These are phyloP conservation scores for Hippocampus kuda DNA, from an alignment of 2,797 vertebrate species.

Conservation along the genomic window DNA sequence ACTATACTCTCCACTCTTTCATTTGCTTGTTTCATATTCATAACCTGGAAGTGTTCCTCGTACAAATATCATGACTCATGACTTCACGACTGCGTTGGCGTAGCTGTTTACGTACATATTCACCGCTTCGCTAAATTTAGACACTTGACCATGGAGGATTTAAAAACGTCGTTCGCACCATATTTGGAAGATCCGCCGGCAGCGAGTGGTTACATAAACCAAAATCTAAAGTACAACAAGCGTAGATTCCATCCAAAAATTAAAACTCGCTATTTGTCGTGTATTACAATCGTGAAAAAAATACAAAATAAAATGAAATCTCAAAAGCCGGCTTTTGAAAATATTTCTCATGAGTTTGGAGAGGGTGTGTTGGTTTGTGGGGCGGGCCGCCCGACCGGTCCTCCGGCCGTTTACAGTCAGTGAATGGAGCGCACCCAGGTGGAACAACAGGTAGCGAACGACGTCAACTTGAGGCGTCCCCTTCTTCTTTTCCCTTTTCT, in stretches of 20 bases:
- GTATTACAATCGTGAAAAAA: too few relatives aligned
- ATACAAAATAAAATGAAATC: neutral
- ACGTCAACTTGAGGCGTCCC: neutral
- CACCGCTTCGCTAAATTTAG: neutral
- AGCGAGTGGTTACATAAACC: neutral
- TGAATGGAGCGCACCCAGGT: constrained; percentile 40
- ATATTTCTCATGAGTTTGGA: neutral
- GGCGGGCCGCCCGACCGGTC: constrained; percentile 4
- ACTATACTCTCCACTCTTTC: neutral
- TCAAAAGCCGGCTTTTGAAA: neutral
- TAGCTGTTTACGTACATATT: neutral
- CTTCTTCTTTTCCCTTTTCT: neutral
- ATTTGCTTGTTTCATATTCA: neutral
- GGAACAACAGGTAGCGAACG: constrained; percentile 52
- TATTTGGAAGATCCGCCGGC: constrained; percentile 2
- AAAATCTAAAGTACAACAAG: neutral
- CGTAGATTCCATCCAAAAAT: neutral
- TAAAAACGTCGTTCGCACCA: neutral
- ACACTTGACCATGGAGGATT: neutral
- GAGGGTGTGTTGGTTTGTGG: neutral
- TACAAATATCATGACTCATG: neutral
- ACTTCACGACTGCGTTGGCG: neutral
- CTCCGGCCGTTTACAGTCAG: neutral
- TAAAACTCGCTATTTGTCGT: too few relatives aligned
- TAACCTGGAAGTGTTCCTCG: neutral